Evolutionary conservation across 2,797 vertebrate species (phyloP).

Genomic region (Cygnus olor): DNA sequence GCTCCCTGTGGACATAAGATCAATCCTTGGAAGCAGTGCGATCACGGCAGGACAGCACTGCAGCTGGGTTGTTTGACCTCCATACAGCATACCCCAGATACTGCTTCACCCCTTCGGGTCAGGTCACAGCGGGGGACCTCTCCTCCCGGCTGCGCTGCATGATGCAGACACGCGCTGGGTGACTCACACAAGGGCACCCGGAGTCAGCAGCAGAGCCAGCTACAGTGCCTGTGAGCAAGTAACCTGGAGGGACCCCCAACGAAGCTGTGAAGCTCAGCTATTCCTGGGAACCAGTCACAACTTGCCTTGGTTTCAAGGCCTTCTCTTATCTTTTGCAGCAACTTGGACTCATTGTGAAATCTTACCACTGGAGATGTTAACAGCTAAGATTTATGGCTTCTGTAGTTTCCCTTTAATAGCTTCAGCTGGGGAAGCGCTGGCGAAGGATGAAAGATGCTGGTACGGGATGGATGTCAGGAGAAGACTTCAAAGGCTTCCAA

Average conservation of each 20-base stretch:
- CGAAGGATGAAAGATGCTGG: constrained; percentile 79
- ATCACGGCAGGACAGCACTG: not conserved
- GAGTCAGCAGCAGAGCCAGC: not conserved
- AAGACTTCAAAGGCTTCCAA: constrained; percentile 80
- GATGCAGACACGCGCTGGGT: not conserved
- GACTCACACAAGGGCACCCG: not conserved
- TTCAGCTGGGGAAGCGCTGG: constrained; percentile 76
- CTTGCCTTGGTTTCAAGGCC: constrained; percentile 72
- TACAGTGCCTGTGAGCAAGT: not conserved
- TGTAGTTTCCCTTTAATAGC: constrained; percentile 76
- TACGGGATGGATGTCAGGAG: constrained; percentile 77
- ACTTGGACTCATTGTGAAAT: constrained; percentile 56
- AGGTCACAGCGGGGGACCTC: not conserved
- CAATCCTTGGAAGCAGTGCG: rapidly evolving
- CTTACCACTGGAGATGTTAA: constrained; percentile 46
- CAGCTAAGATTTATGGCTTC: constrained; percentile 56
- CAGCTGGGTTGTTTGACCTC: not conserved
- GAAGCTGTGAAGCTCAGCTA: constrained; percentile 49
- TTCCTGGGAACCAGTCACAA: constrained; percentile 18
- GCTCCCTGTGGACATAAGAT: not conserved
- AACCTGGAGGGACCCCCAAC: constrained; percentile 56
- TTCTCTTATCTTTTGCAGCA: constrained; percentile 70
- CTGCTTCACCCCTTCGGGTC: not conserved
- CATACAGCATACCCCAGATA: not conserved
- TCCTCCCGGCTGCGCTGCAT: not conserved